Percentiles rank a stretch among this genome's conserved stretches.
phyloP scores from a whole-genome alignment of 2,888 invertebrate species.

The Calephelis perditalis region DNA sequence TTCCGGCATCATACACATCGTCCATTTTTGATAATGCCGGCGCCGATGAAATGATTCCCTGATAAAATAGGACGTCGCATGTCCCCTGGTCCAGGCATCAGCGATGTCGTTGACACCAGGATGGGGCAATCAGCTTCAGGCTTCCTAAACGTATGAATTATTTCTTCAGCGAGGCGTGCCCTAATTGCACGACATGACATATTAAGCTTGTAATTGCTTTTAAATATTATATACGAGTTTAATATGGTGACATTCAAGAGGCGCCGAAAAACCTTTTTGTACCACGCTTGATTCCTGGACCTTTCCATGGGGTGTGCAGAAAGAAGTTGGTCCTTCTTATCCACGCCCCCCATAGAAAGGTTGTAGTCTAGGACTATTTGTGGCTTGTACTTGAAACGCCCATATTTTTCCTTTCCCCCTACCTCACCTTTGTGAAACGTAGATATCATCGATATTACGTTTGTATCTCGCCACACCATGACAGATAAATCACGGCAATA shows the following conservation, averaged over 20 bases:
- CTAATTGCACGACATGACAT: no score
- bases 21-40: no score
- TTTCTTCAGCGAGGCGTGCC: no score
- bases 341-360: neutral
- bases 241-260: conserved; percentile 17
- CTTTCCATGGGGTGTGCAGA: conserved; percentile 7
- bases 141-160: no score
- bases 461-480: neutral
- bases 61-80: no score
- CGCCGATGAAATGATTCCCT: no score
- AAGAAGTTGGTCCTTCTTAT: conserved; percentile 14
- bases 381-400: neutral
- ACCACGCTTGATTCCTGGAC: conserved; percentile 14
- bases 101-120: no score
- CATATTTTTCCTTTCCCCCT: neutral
- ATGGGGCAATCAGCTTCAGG: no score
- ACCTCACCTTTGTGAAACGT: neutral
- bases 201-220: no score
- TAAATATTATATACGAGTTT: no score
- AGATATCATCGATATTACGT: neutral
- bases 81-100: no score
- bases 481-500: neutral
- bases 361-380: neutral
- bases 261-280: conserved; percentile 22
- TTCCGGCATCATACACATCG: no score